Evolutionary conservation across 2,113 vertebrate genomes (phyloP), one percentile per base, ranked within the genome.

Genomic region (Natator depressus): DNA sequence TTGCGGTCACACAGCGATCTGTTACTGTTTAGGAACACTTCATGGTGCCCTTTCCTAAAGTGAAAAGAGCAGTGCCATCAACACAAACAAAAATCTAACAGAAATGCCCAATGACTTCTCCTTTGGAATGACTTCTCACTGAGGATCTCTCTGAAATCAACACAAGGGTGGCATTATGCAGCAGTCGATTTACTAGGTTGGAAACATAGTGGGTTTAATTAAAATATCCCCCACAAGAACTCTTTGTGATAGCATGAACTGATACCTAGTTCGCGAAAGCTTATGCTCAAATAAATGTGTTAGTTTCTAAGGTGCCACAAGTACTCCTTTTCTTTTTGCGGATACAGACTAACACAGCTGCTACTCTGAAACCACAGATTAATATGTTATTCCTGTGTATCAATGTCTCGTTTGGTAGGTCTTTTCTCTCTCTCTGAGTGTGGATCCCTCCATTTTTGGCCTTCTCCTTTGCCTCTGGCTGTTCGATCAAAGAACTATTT

Each of bases 141-240:
- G 19, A 51, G 46, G 38, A 0, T 0, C 38, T 84, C 38, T 93
- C 24, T 47, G 13, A 69, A 76, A 81, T 8, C 27, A 11, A 82
- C 1, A 0, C 25, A 29, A 72, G 76, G 35, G n/a, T 57, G 12
- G 20, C 12, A 22, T 55, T 29, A 3, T 1, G 25, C 38, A 24
- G 10, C 5, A 65, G 47, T 35, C 50, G 38, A 16, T 69, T 57
- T 78, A 46, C 54, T 27, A 72, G 80, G 89, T 54, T 84, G 93
- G 91, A n/a, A 16, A 14, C 6, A n/a, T n/a, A 12, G 65, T 1
- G 54, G 49, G 55, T 7, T 65, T 65, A n/a, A 50, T 29, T 29
- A 31, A 29, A 38, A 75, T 0, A 20, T 25, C 82, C 50, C 81
- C 53, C 0, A 0, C 75, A 72, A 53, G 85, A 72, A 65, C 27